Percentiles rank a stretch among this genome's conserved stretches.
phyloP scores from a whole-genome alignment of 2,113 vertebrate species.

The Willisornis vidua region DNA sequence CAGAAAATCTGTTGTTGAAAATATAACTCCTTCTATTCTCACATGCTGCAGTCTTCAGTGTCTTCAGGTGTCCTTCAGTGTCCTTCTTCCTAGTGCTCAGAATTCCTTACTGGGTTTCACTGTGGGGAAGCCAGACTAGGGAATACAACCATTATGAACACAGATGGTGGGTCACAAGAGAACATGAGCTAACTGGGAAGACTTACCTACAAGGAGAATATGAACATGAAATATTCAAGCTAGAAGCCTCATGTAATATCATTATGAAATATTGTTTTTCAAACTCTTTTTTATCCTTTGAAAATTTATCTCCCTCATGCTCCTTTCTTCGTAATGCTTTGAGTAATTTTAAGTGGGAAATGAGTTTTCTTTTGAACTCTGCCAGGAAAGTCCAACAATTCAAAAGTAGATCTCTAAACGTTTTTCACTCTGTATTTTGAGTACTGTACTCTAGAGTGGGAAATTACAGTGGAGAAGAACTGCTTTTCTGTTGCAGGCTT shows the following conservation, averaged over 20 bases:
- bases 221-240: background rate
- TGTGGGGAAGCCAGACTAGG: rapidly evolving
- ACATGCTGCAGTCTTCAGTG: background rate
- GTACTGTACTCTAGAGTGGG: background rate
- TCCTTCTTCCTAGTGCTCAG: background rate
- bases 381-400: background rate
- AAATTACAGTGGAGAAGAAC: background rate
- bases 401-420: background rate
- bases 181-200: background rate
- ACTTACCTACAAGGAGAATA: background rate
- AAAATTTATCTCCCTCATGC: background rate
- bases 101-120: background rate
- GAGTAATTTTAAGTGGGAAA: background rate
- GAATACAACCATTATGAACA: background rate
- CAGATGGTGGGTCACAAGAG: background rate
- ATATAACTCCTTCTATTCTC: background rate
- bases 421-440: background rate
- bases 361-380: background rate
- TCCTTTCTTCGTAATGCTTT: background rate
- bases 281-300: background rate
- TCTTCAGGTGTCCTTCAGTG: background rate
- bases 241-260: background rate
- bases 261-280: background rate
- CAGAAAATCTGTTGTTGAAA: background rate
- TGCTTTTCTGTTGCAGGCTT: background rate